Evolutionary conservation across 1,140 invertebrate species (phyloP).

Genomic region (Prorops nasuta): DNA sequence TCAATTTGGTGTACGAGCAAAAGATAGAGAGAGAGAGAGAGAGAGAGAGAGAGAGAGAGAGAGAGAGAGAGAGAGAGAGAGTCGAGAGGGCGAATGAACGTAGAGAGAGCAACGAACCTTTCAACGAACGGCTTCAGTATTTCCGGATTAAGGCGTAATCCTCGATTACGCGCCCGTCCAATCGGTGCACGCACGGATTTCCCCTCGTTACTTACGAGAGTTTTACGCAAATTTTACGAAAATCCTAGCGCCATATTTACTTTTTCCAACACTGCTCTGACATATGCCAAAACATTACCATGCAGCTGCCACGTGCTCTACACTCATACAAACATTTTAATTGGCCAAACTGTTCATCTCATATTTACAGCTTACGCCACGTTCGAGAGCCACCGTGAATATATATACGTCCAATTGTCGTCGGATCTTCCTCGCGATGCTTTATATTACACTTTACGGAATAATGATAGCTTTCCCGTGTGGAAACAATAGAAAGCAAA

Average conservation of each 20-base stretch:
- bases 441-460: too few relatives aligned
- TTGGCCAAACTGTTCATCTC: too few relatives aligned
- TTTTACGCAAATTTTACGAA: not conserved
- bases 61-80: conserved; percentile 3
- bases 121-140: conserved; percentile 12
- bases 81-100: conserved; percentile 1
- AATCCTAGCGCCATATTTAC: not conserved
- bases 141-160: conserved; percentile 16
- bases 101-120: too few relatives aligned
- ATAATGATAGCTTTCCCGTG: too few relatives aligned
- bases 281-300: not conserved
- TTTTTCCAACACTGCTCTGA: not conserved
- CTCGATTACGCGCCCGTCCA: conserved; percentile 10
- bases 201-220: conserved; percentile 8
- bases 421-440: too few relatives aligned
- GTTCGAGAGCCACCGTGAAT: too few relatives aligned
- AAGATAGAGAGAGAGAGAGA: conserved; percentile 5
- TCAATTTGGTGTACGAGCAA: conserved; percentile 10
- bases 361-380: too few relatives aligned
- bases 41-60: not conserved
- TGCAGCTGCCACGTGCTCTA: not conserved
- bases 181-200: conserved; percentile 1
- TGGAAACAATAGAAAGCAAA: too few relatives aligned
- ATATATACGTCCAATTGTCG: too few relatives aligned
- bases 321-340: too few relatives aligned